Conservation (phyloP, 2,797 vertebrate species). For the Hipposideros larvatus region DNA sequence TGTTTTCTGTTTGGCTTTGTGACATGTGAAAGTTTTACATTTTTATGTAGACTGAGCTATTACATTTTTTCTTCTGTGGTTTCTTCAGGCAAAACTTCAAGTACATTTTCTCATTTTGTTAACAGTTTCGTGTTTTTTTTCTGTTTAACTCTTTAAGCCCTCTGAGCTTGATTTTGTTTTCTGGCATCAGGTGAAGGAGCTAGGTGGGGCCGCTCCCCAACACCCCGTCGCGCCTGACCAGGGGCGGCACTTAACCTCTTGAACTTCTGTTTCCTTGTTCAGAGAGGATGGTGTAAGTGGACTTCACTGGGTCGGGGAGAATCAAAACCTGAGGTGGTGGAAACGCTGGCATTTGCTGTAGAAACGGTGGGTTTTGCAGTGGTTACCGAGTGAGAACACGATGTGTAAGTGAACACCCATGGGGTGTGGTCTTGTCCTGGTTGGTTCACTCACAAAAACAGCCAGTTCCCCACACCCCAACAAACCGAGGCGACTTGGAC, state of each 20-base stretch:
- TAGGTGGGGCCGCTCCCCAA: neutral
- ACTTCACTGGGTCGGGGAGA: neutral
- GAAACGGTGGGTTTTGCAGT: neutral
- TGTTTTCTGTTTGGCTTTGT: conserved; percentile 1
- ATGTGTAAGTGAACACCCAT: neutral
- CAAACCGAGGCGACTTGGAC: neutral
- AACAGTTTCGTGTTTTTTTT: neutral
- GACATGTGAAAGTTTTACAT: neutral
- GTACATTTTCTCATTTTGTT: neutral
- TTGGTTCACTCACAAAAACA: neutral
- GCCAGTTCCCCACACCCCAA: neutral
- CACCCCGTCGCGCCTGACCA: neutral
- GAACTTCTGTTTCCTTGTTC: neutral
- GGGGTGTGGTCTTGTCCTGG: neutral
- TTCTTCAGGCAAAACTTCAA: neutral
- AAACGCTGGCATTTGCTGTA: neutral
- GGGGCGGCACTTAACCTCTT: neutral
- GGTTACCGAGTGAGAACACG: neutral
- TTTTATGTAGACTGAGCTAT: neutral
- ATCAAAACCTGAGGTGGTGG: neutral
- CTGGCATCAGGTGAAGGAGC: neutral
- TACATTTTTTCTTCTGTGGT: neutral
- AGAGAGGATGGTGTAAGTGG: neutral
- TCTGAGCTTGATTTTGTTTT: neutral
- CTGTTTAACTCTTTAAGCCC: neutral